Evolutionary conservation across 2,113 vertebrate species (phyloP), one percentile per base, ranked within the genome.

Genomic region (Mugil cephalus): DNA sequence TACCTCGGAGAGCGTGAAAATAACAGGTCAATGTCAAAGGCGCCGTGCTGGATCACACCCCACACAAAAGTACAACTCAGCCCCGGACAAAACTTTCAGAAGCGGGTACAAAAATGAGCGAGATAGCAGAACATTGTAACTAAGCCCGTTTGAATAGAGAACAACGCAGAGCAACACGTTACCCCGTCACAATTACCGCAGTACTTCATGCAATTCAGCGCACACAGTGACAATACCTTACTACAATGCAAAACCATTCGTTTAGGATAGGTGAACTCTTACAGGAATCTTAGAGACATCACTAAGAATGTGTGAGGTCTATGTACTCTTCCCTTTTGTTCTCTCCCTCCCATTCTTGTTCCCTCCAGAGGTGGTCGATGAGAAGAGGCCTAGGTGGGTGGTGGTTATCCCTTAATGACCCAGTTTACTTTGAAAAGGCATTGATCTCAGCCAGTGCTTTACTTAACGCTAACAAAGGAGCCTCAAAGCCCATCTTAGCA

Each of bases 371-470:
- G 72, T 87, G 83, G 87, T 92, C 86, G 83, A 90, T 90, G 72
- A 79, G 78, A 87, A 77, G 85, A 84, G 80, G 77, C 60, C 83
- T 63, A 85, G 90, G 88, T 89, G 88, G 90, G 89, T 85, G 89
- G 87, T 74, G 68, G 84, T 89, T 89, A 92, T 90, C 82, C 87
- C 79, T 88, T 91, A 91, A 92, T 85, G 89, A 89, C 85, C 88
- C 77, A 58, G 86, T 90, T 91, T 79, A 86, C 85, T 93, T 90
- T 90, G 84, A 90, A 88, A 86, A 83, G 69, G 69, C 80, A 93
- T 90, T 86, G 90, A 92, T 93, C 76, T 56, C 69, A 62, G 77
- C 59, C 63, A 69, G 68, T 36, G 83, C 82, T 77, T 81, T 62
- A 79, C 82, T 84, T 80, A 18, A 43, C 36, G 73, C 75, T 73